Percentiles rank a stretch among this genome's conserved stretches.
Conservation (phyloP, 1,140 invertebrate genomes). For the Drosophila eugracilis region DNA sequence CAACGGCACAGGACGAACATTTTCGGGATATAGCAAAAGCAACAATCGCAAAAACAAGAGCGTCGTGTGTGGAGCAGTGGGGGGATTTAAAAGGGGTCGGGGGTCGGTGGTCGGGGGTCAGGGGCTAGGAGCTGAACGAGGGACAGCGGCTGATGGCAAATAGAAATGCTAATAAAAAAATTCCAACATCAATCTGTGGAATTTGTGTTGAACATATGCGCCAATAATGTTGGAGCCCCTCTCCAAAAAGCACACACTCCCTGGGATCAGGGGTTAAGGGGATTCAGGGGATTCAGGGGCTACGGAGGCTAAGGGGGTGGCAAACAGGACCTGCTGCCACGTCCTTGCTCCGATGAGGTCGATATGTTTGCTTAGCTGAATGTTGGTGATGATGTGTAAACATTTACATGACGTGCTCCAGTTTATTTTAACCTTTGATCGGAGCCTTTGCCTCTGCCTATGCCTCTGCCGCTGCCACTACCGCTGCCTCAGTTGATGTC, state of each 20-base stretch:
- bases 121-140: neutral
- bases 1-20: constrained; percentile 58
- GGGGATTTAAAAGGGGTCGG: neutral
- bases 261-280: neutral
- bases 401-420: constrained; percentile 83
- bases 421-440: constrained; percentile 84
- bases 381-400: constrained; percentile 84
- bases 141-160: constrained; percentile 45
- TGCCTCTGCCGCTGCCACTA: neutral
- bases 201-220: constrained; percentile 83
- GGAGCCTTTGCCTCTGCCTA: constrained; percentile 21
- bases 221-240: constrained; percentile 68
- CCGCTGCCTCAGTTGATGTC: constrained; percentile 5
- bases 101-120: constrained; percentile 2
- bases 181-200: constrained; percentile 83
- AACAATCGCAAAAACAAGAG: constrained; percentile 23
- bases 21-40: constrained; percentile 28
- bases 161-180: constrained; percentile 84
- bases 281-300: neutral
- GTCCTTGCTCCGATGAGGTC: constrained; percentile 74
- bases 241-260: neutral
- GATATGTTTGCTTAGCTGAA: constrained; percentile 84
- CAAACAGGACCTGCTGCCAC: constrained; percentile 45
- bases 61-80: constrained; percentile 13
- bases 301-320: neutral